Conservation (phyloP, 2,888 invertebrate genomes). For the Drosophila paracracens region DNA sequence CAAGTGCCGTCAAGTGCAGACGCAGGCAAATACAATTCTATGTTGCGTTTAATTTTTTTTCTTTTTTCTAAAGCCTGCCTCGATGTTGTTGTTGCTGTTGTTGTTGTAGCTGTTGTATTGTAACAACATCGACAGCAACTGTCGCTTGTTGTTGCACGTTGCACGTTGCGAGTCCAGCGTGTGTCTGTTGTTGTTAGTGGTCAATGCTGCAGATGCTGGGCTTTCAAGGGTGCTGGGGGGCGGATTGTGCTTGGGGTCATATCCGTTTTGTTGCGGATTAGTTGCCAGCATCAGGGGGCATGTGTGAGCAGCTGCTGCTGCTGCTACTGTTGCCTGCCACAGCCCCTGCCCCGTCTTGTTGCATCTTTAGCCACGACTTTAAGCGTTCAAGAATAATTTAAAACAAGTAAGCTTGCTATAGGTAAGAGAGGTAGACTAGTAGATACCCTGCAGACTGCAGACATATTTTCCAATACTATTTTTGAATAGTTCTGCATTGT, state of each 20-base stretch:
- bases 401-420: background rate
- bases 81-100: constrained; percentile 29
- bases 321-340: background rate
- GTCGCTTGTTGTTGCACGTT: constrained; percentile 55
- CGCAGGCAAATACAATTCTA: constrained; percentile 76
- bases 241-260: constrained; percentile 31
- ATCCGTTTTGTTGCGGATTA: constrained; percentile 62
- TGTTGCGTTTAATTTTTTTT: constrained; percentile 27
- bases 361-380: constrained; percentile 19
- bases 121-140: constrained; percentile 72
- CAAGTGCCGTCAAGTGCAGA: constrained; percentile 69
- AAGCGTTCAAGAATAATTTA: constrained; percentile 24
- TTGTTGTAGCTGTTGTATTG: constrained; percentile 45
- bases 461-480: background rate
- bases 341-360: background rate
- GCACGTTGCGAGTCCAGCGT: constrained; percentile 33
- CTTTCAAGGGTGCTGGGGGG: background rate
- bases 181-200: constrained; percentile 51
- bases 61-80: constrained; percentile 13
- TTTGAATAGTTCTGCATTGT: background rate
- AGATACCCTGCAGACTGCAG: background rate
- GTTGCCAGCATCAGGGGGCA: constrained; percentile 54
- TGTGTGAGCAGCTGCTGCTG: constrained; percentile 20
- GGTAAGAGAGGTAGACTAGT: fast-evolving
- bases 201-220: constrained; percentile 20